phyloP scores from a whole-genome alignment of 2,888 invertebrate species.

The Lutraria lutraria region DNA sequence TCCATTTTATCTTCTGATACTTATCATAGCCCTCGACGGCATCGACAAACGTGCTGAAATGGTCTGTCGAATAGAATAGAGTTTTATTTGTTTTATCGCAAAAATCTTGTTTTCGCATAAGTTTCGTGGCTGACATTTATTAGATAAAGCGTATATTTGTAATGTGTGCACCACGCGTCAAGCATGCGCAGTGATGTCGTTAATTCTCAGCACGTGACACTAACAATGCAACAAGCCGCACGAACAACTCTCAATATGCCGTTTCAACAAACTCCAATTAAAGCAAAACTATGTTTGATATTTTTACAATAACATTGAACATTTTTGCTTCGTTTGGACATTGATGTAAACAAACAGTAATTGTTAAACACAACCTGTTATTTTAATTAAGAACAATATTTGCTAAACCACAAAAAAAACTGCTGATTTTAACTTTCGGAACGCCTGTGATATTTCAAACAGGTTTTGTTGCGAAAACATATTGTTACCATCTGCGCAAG shows the following conservation, averaged over 20 bases:
- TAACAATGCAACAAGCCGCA: background rate
- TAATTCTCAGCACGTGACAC: background rate
- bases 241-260: conserved; percentile 3
- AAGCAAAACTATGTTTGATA: background rate
- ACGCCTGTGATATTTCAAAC: conserved; percentile 9
- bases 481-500: conserved; percentile 5
- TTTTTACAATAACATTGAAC: background rate
- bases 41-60: conserved; percentile 4
- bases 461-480: background rate
- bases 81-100: conserved; percentile 3
- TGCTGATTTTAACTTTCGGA: background rate
- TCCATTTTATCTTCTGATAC: background rate
- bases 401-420: background rate
- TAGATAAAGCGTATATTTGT: conserved; percentile 17
- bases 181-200: conserved; percentile 37
- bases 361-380: background rate
- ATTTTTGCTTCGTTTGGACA: background rate
- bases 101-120: background rate
- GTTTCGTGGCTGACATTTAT: conserved; percentile 1
- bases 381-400: background rate
- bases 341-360: background rate
- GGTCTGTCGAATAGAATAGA: background rate
- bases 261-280: background rate
- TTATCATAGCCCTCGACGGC: background rate
- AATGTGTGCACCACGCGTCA: conserved; percentile 33